Evolutionary conservation across 2,113 vertebrate species (phyloP).

Genomic region (Chrysemys picta): DNA sequence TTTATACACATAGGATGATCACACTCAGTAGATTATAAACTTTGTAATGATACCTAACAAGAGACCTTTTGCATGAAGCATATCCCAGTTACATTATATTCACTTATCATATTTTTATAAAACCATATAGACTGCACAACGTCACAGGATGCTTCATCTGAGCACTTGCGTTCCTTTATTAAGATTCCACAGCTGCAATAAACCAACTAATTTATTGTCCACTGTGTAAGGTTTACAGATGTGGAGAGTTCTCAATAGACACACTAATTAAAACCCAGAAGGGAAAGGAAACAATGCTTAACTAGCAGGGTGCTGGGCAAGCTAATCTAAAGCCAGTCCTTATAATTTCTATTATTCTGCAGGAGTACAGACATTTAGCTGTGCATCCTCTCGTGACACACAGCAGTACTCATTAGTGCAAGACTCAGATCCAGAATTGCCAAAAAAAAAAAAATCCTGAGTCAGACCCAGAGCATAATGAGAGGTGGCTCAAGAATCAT

Average conservation of each 20-base stretch:
- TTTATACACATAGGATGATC: too few relatives aligned
- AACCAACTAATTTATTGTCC: neutral
- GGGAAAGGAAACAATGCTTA: neutral
- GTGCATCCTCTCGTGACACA: fast-evolving
- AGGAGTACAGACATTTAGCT: neutral
- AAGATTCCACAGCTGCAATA: neutral
- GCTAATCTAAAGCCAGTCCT: neutral
- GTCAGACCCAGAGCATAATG: neutral
- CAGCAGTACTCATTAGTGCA: neutral
- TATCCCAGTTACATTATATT: too few relatives aligned
- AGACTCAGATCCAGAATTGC: neutral
- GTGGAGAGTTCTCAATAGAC: neutral
- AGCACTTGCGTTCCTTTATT: neutral
- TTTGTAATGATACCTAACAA: too few relatives aligned
- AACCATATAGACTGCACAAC: too few relatives aligned
- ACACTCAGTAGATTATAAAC: too few relatives aligned
- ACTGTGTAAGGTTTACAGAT: neutral
- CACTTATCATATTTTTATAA: too few relatives aligned
- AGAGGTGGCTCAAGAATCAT: neutral
- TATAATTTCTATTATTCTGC: neutral
- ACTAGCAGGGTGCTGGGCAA: neutral
- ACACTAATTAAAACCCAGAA: neutral
- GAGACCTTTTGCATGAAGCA: too few relatives aligned
- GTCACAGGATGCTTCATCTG: neutral
- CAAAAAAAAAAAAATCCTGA: neutral